Percentiles rank a stretch among this genome's conserved stretches.
Evolutionary conservation across 2,113 vertebrate species (phyloP).

Genomic region (Thermophis baileyi): DNA sequence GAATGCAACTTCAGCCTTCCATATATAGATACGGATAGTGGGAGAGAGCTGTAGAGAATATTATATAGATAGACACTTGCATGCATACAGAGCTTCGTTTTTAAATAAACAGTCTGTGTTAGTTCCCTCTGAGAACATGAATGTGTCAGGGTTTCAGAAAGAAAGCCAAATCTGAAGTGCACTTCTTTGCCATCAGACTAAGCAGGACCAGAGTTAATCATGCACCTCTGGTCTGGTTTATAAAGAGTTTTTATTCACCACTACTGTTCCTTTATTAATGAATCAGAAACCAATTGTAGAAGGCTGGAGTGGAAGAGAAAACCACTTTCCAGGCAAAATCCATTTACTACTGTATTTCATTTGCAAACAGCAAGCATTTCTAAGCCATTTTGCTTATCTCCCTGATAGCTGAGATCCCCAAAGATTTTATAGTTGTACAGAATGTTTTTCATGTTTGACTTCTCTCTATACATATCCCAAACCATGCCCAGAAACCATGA

Average conservation of each 20-base stretch:
- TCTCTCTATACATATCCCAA: rapidly evolving
- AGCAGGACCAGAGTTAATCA: constrained; percentile 61
- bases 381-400: constrained; percentile 47
- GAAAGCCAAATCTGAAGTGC: constrained; percentile 61
- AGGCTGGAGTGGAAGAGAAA: constrained; percentile 25
- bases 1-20: constrained; percentile 67
- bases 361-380: constrained; percentile 50
- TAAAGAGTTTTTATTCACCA: constrained; percentile 60
- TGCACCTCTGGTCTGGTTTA: constrained; percentile 58
- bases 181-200: constrained; percentile 57
- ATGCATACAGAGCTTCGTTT: constrained; percentile 59
- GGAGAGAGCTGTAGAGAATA: neutral
- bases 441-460: neutral
- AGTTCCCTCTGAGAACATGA: constrained; percentile 33
- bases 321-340: constrained; percentile 49
- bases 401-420: neutral
- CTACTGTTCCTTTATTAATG: constrained; percentile 66
- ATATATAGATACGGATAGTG: neutral
- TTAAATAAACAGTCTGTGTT: constrained; percentile 56
- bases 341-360: constrained; percentile 27
- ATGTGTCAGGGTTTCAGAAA: constrained; percentile 50
- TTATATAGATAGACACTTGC: constrained; percentile 35
- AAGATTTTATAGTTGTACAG: neutral
- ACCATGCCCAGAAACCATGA: neutral
- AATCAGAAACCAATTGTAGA: constrained; percentile 64